These are phyloP conservation scores for Chunga burmeisteri DNA, from an alignment of 2,113 vertebrate genomes.

Conservation along the genomic window DNA sequence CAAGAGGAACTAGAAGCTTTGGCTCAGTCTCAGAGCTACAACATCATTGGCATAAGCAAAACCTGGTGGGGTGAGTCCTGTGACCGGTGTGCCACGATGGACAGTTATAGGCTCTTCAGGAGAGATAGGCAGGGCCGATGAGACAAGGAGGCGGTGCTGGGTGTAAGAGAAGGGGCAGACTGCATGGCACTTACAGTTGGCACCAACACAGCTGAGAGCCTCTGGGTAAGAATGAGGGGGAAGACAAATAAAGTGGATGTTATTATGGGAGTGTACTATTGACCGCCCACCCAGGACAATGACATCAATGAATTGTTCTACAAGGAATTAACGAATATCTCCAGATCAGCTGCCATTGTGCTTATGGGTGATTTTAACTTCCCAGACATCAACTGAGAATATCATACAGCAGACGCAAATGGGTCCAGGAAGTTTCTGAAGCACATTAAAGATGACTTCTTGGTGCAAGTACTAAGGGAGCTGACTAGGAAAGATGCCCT, in stretches of 20 bases:
- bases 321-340: background rate
- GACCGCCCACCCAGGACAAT: background rate
- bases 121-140: fast-evolving
- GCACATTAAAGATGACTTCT: background rate
- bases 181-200: background rate
- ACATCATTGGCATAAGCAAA: background rate
- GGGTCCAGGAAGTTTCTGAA: background rate
- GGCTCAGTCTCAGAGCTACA: background rate
- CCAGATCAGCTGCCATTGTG: background rate
- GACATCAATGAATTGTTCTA: background rate
- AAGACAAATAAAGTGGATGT: background rate
- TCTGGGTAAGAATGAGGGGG: background rate
- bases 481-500: background rate
- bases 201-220: fast-evolving
- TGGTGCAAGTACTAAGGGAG: background rate
- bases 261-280: background rate
- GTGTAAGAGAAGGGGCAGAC: background rate
- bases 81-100: too few relatives aligned
- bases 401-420: background rate
- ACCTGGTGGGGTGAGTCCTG: fast-evolving
- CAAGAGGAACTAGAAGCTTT: background rate
- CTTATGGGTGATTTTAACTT: background rate
- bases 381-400: background rate
- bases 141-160: background rate
- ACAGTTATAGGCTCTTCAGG: fast-evolving